Evolutionary conservation across 2,888 invertebrate species (phyloP), one percentile per base, ranked within the genome.

Genomic region (Thereva unica): DNA sequence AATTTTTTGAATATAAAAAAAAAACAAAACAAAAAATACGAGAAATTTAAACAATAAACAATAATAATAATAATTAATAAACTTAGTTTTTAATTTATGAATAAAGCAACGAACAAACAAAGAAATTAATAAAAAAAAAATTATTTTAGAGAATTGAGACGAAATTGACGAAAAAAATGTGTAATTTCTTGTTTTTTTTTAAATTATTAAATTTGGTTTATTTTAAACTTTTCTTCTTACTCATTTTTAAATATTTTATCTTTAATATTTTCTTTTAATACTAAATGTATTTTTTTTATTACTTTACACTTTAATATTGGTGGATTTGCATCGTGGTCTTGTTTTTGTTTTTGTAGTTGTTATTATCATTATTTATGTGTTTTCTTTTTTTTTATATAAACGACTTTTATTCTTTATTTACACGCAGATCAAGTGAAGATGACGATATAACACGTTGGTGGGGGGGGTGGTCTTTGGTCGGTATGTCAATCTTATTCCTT

Each of bases 401-500:
- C 7, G n/a, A n/a, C n/a, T 42, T 42, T 9, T n/a, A 47, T 5
- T 47, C 23, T 47, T 12, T 47, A n/a, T 47, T 47, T 47, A 47
- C 47, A 47, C 12, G n/a, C 12, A 47, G 47, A 47, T 47, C 23
- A 23, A 47, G 47, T 10, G 12, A 47, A 5, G n/a, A 42, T 42
- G 6, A 47, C 10, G 47, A 12, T 47, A 12, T n/a, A 45, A 45
- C 10, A 47, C 12, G 7, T 47, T 12, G 12, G 47, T 47, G 44
- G 44, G 44, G 49, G 38, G 38, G 55, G 41, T 40, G n/a, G 23
- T 23, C 41, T 41, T 12, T 42, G 38, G 55, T 40, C 23, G 42
- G 59, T 37, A 37, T 38, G 10, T 23, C 23, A 23, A 23, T 23
- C 50, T 79, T 79, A 81, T 76, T 81, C 80, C 70, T 81, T 82